phyloP scores from a whole-genome alignment of 1,140 invertebrate species.

The Goniozus legneri region DNA sequence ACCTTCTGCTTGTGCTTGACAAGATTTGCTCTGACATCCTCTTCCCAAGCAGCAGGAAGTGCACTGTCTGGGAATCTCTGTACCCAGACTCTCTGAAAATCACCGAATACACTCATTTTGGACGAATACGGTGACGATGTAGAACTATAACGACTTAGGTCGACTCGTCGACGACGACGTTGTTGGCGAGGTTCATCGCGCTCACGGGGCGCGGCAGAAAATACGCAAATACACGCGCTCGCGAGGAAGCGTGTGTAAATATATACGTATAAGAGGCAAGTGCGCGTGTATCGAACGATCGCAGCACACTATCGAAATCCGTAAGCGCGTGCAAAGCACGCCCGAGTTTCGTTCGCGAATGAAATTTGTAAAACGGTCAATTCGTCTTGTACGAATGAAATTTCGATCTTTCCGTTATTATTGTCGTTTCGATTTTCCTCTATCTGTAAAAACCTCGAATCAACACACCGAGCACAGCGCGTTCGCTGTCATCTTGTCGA shows the following conservation, averaged over 20 bases:
- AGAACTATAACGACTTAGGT: background rate
- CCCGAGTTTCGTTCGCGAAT: no score
- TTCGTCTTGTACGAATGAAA: background rate
- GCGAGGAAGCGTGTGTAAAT: background rate
- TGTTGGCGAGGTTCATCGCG: background rate
- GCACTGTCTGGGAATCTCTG: constrained; percentile 84
- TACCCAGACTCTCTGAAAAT: constrained; percentile 84
- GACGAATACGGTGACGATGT: background rate
- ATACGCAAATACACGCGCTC: no score
- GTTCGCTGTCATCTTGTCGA: constrained; percentile 33
- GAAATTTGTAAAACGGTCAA: background rate
- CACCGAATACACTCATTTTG: constrained; percentile 79
- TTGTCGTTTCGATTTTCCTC: background rate
- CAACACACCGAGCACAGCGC: constrained; percentile 18
- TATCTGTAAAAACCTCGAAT: constrained; percentile 1
- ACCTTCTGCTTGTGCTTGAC: constrained; percentile 80
- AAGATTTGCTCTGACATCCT: constrained; percentile 83
- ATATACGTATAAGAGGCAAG: constrained; percentile 7
- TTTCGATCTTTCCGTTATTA: background rate
- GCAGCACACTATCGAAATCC: constrained; percentile 3
- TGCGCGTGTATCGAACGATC: constrained; percentile 7
- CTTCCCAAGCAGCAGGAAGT: constrained; percentile 84
- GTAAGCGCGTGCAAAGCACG: background rate
- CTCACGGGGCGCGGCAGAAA: background rate
- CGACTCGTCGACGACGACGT: no score